These are phyloP conservation scores for Triplophysa rosa DNA, from an alignment of 2,113 vertebrate species.

Conservation along the genomic window DNA sequence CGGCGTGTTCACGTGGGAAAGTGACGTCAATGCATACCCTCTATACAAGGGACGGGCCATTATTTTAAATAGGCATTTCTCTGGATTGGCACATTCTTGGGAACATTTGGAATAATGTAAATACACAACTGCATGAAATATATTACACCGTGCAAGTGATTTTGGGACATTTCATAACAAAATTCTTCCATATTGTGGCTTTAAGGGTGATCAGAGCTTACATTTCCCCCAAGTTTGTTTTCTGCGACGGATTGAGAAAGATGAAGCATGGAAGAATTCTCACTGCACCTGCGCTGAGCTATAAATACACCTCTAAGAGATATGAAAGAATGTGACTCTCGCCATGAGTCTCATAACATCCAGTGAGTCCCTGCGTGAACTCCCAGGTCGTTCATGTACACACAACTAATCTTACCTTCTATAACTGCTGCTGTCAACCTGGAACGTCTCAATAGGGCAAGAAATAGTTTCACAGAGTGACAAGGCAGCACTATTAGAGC, in stretches of 20 bases:
- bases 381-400: neutral
- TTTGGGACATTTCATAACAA: no score
- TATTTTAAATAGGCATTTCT: no score
- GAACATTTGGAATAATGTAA: no score
- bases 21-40: no score
- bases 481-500: neutral
- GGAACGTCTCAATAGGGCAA: neutral
- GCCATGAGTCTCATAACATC: neutral
- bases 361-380: neutral
- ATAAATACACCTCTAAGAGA: neutral
- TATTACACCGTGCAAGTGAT: no score
- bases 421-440: neutral
- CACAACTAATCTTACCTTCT: neutral
- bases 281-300: neutral
- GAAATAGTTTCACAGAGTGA: neutral
- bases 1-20: no score
- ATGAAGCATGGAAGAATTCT: neutral
- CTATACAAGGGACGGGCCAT: no score
- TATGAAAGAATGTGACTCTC: neutral
- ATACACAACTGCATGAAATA: no score
- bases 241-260: neutral
- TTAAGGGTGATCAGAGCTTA: neutral
- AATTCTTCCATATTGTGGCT: no score
- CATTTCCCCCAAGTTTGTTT: neutral
- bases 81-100: no score